Conservation (phyloP, 2,113 vertebrate genomes). For the Prolemur simus region DNA sequence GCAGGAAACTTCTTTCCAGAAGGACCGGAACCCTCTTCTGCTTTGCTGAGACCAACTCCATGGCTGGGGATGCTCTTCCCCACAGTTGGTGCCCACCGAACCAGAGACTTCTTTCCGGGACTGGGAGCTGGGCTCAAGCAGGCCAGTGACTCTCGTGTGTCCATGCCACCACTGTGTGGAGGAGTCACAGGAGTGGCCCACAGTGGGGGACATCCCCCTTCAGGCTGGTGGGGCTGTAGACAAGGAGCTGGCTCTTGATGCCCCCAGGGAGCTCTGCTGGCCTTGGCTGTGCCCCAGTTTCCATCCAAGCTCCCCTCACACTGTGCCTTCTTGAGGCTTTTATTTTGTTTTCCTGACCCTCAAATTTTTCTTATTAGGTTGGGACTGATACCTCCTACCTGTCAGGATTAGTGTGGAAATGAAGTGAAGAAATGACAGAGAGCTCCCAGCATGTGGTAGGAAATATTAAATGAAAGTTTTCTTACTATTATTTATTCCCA, state of each 20-base stretch:
- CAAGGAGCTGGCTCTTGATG: neutral
- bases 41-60: neutral
- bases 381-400: neutral
- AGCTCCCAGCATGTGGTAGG: neutral
- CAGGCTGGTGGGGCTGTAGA: too few relatives aligned
- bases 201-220: neutral
- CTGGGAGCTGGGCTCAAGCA: accelerated
- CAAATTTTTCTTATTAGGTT: neutral
- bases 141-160: neutral
- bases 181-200: neutral
- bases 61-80: neutral
- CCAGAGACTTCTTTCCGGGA: neutral
- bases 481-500: neutral
- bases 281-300: neutral
- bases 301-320: neutral
- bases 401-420: neutral
- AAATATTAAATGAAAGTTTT: neutral
- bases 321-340: neutral
- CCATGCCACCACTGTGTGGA: accelerated
- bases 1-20: neutral
- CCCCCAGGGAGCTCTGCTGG: too few relatives aligned
- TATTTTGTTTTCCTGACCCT: neutral
- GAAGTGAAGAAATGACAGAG: neutral
- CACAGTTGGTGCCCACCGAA: neutral
- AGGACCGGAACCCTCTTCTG: neutral